phyloP scores from a whole-genome alignment of 1,140 invertebrate genomes.

The Trichoplusia ni region DNA sequence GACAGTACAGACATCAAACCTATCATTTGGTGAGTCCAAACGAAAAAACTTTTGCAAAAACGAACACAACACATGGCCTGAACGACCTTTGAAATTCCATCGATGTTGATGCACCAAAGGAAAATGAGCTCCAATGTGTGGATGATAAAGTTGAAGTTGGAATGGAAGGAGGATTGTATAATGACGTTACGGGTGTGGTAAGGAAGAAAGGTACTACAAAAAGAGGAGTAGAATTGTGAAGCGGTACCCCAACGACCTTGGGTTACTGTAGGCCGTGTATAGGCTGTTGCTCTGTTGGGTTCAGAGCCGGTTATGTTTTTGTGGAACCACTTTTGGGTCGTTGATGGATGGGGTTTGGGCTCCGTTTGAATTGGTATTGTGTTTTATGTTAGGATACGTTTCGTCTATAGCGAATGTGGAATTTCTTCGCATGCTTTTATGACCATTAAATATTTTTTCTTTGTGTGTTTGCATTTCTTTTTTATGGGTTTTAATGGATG shows the following conservation, averaged over 20 bases:
- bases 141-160: constrained; percentile 33
- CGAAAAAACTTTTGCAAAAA: constrained; percentile 72
- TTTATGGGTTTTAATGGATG: too few species aligned
- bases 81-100: constrained; percentile 71
- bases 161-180: constrained; percentile 11
- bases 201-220: constrained; percentile 70
- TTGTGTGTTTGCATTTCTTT: too few species aligned
- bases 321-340: constrained; percentile 42
- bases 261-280: constrained; percentile 72
- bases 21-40: constrained; percentile 51
- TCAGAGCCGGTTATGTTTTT: constrained; percentile 59
- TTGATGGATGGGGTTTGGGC: constrained; percentile 50
- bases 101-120: not conserved
- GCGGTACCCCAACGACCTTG: constrained; percentile 75
- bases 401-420: constrained; percentile 2
- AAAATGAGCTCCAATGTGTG: constrained; percentile 27
- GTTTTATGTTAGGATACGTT: not conserved
- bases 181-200: constrained; percentile 42
- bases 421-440: not conserved
- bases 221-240: constrained; percentile 66
- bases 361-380: constrained; percentile 32
- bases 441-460: too few species aligned
- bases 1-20: constrained; percentile 49
- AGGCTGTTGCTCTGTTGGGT: constrained; percentile 63
- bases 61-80: constrained; percentile 65